phyloP scores from a whole-genome alignment of 2,797 vertebrate genomes.

The Lateolabrax maculatus region DNA sequence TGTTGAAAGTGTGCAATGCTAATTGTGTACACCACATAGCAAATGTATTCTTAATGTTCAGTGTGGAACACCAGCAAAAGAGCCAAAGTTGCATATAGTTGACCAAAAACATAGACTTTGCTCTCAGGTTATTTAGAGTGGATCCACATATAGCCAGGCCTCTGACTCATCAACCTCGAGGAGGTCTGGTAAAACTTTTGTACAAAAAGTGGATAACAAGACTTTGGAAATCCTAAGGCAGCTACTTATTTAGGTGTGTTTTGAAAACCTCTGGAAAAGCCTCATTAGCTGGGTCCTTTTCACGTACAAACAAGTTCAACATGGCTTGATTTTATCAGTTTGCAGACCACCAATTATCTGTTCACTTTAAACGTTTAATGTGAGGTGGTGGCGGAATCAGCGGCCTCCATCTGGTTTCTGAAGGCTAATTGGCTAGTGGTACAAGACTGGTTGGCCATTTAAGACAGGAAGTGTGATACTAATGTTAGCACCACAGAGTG shows the following conservation, averaged over 20 bases:
- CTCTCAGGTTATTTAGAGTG: not conserved
- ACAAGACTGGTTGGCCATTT: conserved; percentile 61
- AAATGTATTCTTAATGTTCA: not conserved
- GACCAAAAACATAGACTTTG: not conserved
- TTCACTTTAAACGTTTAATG: conserved; percentile 6
- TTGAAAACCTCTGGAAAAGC: not conserved
- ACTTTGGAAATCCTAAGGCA: conserved; percentile 11
- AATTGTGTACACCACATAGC: not conserved
- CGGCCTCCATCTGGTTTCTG: conserved; percentile 66
- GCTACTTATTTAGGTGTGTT: conserved; percentile 4
- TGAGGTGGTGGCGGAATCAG: conserved; percentile 21
- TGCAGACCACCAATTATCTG: conserved; percentile 11
- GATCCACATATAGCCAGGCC: conserved; percentile 1
- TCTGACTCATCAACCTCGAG: conserved; percentile 17
- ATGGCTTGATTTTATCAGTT: not conserved
- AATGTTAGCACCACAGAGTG: conserved; percentile 37
- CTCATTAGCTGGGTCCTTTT: not conserved
- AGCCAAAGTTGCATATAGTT: not conserved
- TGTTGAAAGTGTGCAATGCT: not conserved
- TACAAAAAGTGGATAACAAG: not conserved
- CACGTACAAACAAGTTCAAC: not conserved
- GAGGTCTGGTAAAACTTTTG: not conserved
- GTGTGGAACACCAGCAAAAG: not conserved
- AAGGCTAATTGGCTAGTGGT: conserved; percentile 60
- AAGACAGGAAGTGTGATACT: conserved; percentile 35